Percentiles rank a stretch among this genome's conserved stretches.
These are phyloP conservation scores for sheep (Ovis aries) DNA, from an alignment of 2,113 vertebrate species.

Conservation along the genomic window ARS-UI_Ramb_v3.0 NC_056059.1:52028501-52029000, in stretches of 20 bases:
- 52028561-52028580: neutral
- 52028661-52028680: neutral
- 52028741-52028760: neutral
- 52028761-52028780: neutral
- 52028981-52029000: neutral
- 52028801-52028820: neutral
- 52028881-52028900: neutral
- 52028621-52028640: neutral
- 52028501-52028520: neutral
- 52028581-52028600: neutral
- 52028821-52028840: neutral
- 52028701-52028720: neutral
- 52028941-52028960: neutral
- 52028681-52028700: neutral
- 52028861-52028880: neutral
- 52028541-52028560: neutral
- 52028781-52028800: neutral
- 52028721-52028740: neutral
- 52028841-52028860: neutral
- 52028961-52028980: neutral
- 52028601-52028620: neutral
- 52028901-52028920: neutral
- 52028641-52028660: neutral
- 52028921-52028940: slow-evolving; percentile 16
- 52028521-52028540: neutral